Conservation (phyloP, 2,888 invertebrate genomes). For the Tiliacea aurago region DNA sequence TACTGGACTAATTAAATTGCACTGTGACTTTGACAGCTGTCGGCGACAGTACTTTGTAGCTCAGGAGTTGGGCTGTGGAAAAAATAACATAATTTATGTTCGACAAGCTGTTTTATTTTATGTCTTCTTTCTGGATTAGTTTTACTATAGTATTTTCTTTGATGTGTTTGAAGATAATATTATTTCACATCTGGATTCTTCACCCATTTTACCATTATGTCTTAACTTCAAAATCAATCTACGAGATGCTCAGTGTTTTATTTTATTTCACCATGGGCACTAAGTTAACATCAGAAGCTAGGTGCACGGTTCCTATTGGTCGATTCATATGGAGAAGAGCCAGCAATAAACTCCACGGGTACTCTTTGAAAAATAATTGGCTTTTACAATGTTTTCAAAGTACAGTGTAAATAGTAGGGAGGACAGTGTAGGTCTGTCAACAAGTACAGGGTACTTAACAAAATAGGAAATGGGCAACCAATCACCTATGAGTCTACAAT, state of each 20-base stretch:
- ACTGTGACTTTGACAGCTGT: constrained; percentile 72
- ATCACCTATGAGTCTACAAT: too few species aligned
- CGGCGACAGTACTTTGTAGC: constrained; percentile 56
- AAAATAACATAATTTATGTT: background rate
- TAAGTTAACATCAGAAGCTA: background rate
- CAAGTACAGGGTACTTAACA: too few species aligned
- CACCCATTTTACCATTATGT: background rate
- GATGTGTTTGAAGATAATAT: too few species aligned
- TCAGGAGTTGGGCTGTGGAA: constrained; percentile 26
- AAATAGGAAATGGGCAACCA: too few species aligned
- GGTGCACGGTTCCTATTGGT: background rate
- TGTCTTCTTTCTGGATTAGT: background rate
- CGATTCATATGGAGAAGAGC: background rate
- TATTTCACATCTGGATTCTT: too few species aligned
- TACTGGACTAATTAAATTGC: constrained; percentile 73
- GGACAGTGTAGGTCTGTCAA: too few species aligned
- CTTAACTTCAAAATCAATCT: background rate
- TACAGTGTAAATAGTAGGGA: too few species aligned
- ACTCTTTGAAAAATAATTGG: too few species aligned
- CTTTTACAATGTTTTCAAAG: too few species aligned
- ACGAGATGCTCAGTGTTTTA: background rate
- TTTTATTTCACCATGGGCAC: background rate
- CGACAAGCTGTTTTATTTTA: background rate
- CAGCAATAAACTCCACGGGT: too few species aligned
- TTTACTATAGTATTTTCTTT: background rate